A percentile compares a stretch with the other conserved stretches of the same genome.
phyloP scores from a whole-genome alignment of 2,888 invertebrate genomes.

The Melieria omissa region DNA sequence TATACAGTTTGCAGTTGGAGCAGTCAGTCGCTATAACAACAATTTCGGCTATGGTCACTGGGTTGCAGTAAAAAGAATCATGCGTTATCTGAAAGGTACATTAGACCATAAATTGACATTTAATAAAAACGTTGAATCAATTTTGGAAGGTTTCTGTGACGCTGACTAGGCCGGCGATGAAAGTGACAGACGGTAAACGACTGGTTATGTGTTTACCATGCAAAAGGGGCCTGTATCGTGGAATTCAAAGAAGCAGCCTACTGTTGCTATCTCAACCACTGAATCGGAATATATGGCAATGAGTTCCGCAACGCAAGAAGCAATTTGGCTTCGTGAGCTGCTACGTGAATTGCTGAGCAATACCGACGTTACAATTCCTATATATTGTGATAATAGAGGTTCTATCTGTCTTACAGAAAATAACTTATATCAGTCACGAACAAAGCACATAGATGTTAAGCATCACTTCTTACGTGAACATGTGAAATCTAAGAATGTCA shows the following conservation, averaged over 20 bases:
- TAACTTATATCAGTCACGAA: not conserved
- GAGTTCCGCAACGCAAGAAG: slow-evolving; percentile 5
- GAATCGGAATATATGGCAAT: not conserved
- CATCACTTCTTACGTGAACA: too few species aligned
- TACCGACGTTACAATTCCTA: not conserved
- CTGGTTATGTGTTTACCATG: slow-evolving; percentile 13
- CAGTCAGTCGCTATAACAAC: slow-evolving; percentile 26
- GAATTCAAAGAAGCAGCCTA: not conserved
- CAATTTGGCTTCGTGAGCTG: slow-evolving; percentile 8
- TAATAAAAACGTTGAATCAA: too few species aligned
- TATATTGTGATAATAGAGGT: slow-evolving; percentile 7
- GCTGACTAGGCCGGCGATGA: slow-evolving; percentile 16
- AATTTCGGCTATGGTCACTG: slow-evolving; percentile 41
- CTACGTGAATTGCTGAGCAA: not conserved
- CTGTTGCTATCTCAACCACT: not conserved
- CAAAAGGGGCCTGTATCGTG: slow-evolving; percentile 9
- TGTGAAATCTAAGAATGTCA: not conserved
- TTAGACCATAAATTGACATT: too few species aligned
- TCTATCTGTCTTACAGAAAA: slow-evolving; percentile 1
- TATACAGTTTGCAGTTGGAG: slow-evolving; percentile 34
- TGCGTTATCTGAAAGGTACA: not conserved
- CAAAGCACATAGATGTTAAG: too few species aligned
- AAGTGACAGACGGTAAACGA: slow-evolving; percentile 12
- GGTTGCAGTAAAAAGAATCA: slow-evolving; percentile 26
- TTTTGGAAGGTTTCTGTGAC: not conserved